Base-by-base conservation (phyloP, 2,797 vertebrate species). In the Oryzias dopingdopingensis region DNA sequence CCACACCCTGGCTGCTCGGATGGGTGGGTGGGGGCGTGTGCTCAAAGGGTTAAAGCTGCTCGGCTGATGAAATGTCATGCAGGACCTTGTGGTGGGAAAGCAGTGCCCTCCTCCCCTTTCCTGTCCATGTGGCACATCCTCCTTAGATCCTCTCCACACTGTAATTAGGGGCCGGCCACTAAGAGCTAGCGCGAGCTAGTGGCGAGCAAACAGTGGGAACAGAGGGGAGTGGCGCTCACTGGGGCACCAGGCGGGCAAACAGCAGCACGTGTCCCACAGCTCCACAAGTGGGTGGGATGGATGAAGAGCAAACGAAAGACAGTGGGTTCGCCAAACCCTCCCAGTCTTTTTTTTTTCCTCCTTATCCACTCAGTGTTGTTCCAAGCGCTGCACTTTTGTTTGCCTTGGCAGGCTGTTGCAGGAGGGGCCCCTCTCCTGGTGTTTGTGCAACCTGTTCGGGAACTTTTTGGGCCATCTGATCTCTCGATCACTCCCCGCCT, bases 81-180 rank as follows among this genome's bases (percentile, higher is more conserved):
- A 87, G 88, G 89, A 89, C 85, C 80, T 86, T 89, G 88, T 52
- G 88, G 90, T 91, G 91, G 89, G 90, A 91, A 91, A 83, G 84
- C 84, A 60, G 76, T 90, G 88, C 85, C 90, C 89, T 90, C 87
- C 85, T 78, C 80, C 87, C 86, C 86, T 86, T 86, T 86, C 86
- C 85, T 88, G 89, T 90, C 89, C 84, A 91, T 92, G 91, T 91
- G 90, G 90, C 91, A 92, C 89, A 92, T 92, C 90, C 89, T 92
- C 84, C 87, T 90, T 72, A 90, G 89, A 91, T 91, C 90, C 89
- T 91, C 86, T 88, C 85, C 86, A 88, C 83, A 78, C 86, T 88
- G 86, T 90, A 90, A 92, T 91, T 90, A 90, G 86, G 91, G 86
- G 85, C 84, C 67, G 86, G 86, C 86, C 74, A 75, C 86, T 76